Evolutionary conservation across 2,797 vertebrate genomes (phyloP).

Genomic region (Gymnothorax javanicus): DNA sequence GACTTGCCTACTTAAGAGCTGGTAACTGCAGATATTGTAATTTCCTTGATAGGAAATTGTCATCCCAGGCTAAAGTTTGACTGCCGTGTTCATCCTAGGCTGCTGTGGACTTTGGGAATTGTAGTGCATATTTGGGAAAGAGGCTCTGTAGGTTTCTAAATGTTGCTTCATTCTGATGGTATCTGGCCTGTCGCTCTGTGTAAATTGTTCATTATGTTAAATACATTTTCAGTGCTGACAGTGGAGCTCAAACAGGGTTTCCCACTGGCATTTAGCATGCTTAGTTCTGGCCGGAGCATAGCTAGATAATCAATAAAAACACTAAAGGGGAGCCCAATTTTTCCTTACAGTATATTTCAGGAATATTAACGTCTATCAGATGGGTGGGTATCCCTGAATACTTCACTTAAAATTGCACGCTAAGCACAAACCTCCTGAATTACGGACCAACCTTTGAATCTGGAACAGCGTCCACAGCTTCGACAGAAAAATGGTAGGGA

Average conservation of each 20-base stretch:
- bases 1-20: too few relatives aligned
- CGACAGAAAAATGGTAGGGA: background rate
- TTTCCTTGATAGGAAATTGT: background rate
- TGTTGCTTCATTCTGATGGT: background rate
- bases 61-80: background rate
- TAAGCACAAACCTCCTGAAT: background rate
- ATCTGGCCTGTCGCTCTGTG: background rate
- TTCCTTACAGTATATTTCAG: too few relatives aligned
- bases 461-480: background rate
- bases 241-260: background rate
- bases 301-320: too few relatives aligned
- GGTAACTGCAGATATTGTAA: background rate
- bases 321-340: too few relatives aligned
- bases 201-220: background rate
- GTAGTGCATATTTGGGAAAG: background rate
- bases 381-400: too few relatives aligned
- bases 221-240: background rate
- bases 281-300: too few relatives aligned
- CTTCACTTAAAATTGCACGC: too few relatives aligned
- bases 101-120: constrained; percentile 26
- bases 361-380: too few relatives aligned
- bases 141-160: background rate
- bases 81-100: background rate
- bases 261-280: too few relatives aligned
- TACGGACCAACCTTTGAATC: background rate